These are phyloP conservation scores for Lasioglossum villosulum DNA, from an alignment of 2,888 invertebrate species.

Conservation along the genomic window DNA sequence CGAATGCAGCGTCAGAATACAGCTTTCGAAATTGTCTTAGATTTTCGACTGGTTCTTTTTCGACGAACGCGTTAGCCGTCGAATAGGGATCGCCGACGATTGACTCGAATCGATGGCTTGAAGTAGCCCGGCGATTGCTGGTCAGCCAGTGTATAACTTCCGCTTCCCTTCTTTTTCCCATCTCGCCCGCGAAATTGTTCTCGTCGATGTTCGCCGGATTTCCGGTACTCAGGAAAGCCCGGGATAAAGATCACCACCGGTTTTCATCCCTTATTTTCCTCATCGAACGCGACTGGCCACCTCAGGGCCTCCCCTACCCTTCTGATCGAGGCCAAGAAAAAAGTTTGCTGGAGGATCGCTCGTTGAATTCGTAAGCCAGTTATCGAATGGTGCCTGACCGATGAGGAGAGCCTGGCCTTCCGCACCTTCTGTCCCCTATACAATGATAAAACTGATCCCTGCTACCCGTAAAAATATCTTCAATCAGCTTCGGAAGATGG, in stretches of 20 bases:
- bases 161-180: conserved; percentile 25
- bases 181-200: conserved; percentile 26
- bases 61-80: not conserved
- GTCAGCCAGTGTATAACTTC: conserved; percentile 33
- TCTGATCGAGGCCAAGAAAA: not conserved
- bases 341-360: not conserved
- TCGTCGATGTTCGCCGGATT: conserved; percentile 12
- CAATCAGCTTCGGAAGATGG: not conserved
- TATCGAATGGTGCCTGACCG: not conserved
- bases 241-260: not conserved
- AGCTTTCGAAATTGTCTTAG: not conserved
- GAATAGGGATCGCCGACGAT: conserved; percentile 17
- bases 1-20: not conserved
- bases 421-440: not conserved
- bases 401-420: not conserved
- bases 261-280: conserved; percentile 5
- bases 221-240: not conserved
- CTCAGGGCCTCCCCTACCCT: not conserved
- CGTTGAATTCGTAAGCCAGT: not conserved
- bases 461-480: not conserved
- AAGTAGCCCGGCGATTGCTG: conserved; percentile 36
- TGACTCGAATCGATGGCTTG: not conserved
- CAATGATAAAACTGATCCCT: not conserved
- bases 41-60: too few species aligned
- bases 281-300: not conserved